phyloP scores from a whole-genome alignment of 2,113 vertebrate genomes.

The Podiceps cristatus region DNA sequence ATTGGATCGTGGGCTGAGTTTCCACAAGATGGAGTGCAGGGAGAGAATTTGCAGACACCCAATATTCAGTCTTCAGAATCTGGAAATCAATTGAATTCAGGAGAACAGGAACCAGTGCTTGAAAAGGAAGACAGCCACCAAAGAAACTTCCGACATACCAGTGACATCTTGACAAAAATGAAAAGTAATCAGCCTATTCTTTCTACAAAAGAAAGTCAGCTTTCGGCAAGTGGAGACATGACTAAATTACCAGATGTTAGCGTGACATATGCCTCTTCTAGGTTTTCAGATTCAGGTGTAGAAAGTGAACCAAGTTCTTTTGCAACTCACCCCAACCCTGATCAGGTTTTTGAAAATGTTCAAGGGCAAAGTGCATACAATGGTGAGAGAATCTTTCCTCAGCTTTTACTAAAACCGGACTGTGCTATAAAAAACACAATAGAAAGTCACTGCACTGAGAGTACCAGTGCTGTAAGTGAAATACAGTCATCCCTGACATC shows the following conservation, averaged over 20 bases:
- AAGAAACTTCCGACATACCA: slow-evolving; percentile 24
- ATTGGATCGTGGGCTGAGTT: slow-evolving; percentile 75
- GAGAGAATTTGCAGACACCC: slow-evolving; percentile 59
- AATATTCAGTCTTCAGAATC: slow-evolving; percentile 56
- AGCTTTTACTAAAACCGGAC: slow-evolving; percentile 80
- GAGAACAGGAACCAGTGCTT: slow-evolving; percentile 56
- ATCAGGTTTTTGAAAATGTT: slow-evolving; percentile 69
- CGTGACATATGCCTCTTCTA: slow-evolving; percentile 84
- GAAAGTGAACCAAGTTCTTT: slow-evolving; percentile 96
- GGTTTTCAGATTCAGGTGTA: slow-evolving; percentile 95
- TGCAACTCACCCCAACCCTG: slow-evolving; percentile 83
- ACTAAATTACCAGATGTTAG: slow-evolving; percentile 82
- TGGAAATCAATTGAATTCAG: slow-evolving; percentile 59
- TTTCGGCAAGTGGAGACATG: slow-evolving; percentile 79
- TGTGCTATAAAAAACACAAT: slow-evolving; percentile 75
- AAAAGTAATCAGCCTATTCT: slow-evolving; percentile 58
- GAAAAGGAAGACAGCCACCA: slow-evolving; percentile 73
- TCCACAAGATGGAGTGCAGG: slow-evolving; percentile 9
- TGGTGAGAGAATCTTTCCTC: slow-evolving; percentile 79
- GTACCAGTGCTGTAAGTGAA: slow-evolving; percentile 89
- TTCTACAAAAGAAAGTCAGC: slow-evolving; percentile 73
- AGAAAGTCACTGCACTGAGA: slow-evolving; percentile 87
- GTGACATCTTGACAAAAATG: slow-evolving; percentile 60
- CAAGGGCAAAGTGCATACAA: slow-evolving; percentile 69
- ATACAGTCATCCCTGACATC: slow-evolving; percentile 98